These are phyloP conservation scores for Eubasilissa splendida DNA, from an alignment of 2,888 invertebrate species.

Conservation along the genomic window DNA sequence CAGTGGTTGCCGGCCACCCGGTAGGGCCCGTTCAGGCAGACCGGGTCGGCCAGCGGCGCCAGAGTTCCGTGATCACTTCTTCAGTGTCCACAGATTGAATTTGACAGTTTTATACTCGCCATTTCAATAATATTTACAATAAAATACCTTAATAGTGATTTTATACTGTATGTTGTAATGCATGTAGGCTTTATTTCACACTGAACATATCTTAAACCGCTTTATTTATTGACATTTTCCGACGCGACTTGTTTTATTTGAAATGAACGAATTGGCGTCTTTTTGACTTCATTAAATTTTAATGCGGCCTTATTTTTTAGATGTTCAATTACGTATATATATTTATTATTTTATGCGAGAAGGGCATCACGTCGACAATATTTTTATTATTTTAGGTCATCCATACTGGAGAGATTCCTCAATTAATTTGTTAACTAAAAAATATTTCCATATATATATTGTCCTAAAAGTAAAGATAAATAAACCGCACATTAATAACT, in stretches of 20 bases:
- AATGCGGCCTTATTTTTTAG: too few relatives aligned
- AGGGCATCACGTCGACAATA: too few relatives aligned
- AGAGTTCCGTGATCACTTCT: background rate
- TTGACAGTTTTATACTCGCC: conserved; percentile 30
- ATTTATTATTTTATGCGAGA: too few relatives aligned
- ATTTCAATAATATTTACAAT: conserved; percentile 32
- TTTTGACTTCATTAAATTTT: background rate
- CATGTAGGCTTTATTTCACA: conserved; percentile 24
- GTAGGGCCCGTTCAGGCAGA: background rate
- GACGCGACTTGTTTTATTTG: background rate
- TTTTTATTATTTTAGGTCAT: too few relatives aligned
- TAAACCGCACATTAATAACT: too few relatives aligned
- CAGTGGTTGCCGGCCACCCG: background rate
- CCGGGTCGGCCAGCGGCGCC: background rate
- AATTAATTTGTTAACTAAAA: too few relatives aligned
- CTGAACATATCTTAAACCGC: background rate
- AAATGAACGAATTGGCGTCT: background rate
- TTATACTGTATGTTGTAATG: conserved; percentile 23
- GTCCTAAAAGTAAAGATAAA: too few relatives aligned
- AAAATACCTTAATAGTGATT: conserved; percentile 18
- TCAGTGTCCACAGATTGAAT: conserved; percentile 16
- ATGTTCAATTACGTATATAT: too few relatives aligned
- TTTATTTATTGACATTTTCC: conserved; percentile 16
- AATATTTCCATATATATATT: too few relatives aligned
- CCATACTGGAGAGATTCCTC: too few relatives aligned